Evolutionary conservation across 1,140 invertebrate genomes (phyloP).

Genomic region (Carposina sasakii): DNA sequence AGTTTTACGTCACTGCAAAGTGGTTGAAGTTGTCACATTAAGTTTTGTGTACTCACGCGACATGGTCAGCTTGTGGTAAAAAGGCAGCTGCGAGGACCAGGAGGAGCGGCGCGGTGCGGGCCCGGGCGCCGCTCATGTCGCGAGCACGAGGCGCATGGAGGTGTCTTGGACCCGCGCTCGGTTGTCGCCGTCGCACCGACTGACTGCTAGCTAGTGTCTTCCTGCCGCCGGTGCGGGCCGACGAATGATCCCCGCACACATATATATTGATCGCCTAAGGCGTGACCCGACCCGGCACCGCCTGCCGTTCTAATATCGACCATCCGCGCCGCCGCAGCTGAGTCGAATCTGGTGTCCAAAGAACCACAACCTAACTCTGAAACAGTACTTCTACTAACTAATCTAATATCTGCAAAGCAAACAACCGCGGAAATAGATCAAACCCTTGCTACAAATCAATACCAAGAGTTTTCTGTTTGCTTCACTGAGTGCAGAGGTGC

Average conservation of each 20-base stretch:
- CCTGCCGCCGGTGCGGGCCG: conserved; percentile 15
- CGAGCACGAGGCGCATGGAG: conserved; percentile 37
- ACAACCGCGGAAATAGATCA: no score
- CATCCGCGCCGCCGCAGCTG: conserved; percentile 45
- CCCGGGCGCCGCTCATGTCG: conserved; percentile 50
- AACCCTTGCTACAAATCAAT: no score
- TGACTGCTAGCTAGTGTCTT: conserved; percentile 21
- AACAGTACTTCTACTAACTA: no score
- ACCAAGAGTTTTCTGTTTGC: no score
- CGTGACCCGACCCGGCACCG: conserved; percentile 50
- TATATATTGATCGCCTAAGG: conserved; percentile 40
- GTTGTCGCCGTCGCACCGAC: conserved; percentile 40
- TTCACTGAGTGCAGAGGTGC: no score
- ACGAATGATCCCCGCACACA: conserved; percentile 16
- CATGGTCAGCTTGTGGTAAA: conserved; percentile 51
- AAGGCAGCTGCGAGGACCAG: conserved; percentile 48
- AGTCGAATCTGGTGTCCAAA: no score
- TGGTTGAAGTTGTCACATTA: background rate
- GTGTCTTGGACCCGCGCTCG: conserved; percentile 20
- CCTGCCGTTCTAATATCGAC: conserved; percentile 49
- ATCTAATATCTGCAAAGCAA: no score
- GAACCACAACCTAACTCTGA: no score
- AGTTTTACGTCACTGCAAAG: conserved; percentile 18
- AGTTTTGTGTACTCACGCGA: conserved; percentile 48
- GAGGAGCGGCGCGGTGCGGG: conserved; percentile 47